phyloP scores from a whole-genome alignment of 1,140 invertebrate species.

The Tetramorium alpestre region DNA sequence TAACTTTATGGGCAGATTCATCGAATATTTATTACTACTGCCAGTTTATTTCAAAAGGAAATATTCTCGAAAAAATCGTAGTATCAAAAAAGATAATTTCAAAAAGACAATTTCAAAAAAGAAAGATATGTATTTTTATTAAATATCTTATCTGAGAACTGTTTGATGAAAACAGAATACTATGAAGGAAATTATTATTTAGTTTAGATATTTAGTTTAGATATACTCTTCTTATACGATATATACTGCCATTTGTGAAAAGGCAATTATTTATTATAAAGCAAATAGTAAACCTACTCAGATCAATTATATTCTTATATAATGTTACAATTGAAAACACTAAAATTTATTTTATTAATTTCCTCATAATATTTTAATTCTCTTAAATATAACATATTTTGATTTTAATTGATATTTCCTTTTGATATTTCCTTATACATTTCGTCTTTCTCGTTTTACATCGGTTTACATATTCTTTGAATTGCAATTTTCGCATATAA shows the following conservation, averaged over 20 bases:
- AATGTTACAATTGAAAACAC: not conserved
- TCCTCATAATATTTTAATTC: constrained; percentile 2
- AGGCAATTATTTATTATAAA: constrained; percentile 6
- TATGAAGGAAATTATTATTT: not conserved
- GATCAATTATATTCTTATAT: not conserved
- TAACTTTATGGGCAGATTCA: constrained; percentile 11
- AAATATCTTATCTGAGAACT: constrained; percentile 16
- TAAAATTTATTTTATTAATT: constrained; percentile 5
- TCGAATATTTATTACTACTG: constrained; percentile 48
- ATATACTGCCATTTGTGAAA: constrained; percentile 19
- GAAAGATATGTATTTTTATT: constrained; percentile 2
- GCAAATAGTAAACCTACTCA: not conserved
- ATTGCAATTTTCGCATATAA: constrained; percentile 5
- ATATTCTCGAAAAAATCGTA: constrained; percentile 6
- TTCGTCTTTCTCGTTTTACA: constrained; percentile 9
- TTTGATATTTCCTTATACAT: not conserved
- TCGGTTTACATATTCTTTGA: constrained; percentile 18
- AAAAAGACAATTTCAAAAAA: not conserved
- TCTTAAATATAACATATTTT: not conserved
- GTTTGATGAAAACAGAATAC: constrained; percentile 16
- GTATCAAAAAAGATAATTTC: not conserved
- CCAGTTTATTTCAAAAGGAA: constrained; percentile 5
- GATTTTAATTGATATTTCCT: not conserved
- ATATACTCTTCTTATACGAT: constrained; percentile 7
- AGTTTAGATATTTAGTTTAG: not conserved